A percentile compares a stretch with the other conserved stretches of the same genome.
phyloP scores from a whole-genome alignment of 1,140 invertebrate genomes.

The Drosophila novamexicana region DNA sequence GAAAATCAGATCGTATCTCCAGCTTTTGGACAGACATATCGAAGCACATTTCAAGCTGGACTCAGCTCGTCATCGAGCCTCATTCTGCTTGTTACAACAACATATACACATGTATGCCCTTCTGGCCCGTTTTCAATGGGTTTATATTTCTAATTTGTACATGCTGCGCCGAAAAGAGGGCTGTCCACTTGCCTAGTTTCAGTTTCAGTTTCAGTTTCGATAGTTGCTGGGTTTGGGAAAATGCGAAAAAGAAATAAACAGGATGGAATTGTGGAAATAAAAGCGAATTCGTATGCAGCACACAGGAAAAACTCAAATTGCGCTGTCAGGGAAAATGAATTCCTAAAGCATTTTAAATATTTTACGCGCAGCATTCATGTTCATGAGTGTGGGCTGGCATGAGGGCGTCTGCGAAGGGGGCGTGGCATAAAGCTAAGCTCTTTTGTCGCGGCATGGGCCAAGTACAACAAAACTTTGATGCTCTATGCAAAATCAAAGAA shows the following conservation, averaged over 20 bases:
- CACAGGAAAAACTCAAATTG: constrained; percentile 70
- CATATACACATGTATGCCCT: too few species aligned
- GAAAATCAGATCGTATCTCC: too few species aligned
- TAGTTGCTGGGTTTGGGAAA: constrained; percentile 4
- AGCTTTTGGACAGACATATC: too few species aligned
- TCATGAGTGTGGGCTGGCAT: background rate
- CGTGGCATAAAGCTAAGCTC: constrained; percentile 60
- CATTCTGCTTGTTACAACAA: too few species aligned
- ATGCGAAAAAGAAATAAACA: constrained; percentile 7
- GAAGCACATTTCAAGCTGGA: background rate
- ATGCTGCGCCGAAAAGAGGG: background rate
- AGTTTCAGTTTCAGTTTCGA: constrained; percentile 22
- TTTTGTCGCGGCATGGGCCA: constrained; percentile 71
- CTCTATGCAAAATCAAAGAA: constrained; percentile 39
- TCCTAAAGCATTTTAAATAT: constrained; percentile 45
- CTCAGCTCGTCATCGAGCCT: too few species aligned
- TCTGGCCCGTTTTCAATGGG: too few species aligned
- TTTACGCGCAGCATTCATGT: constrained; percentile 25
- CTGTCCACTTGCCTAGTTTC: constrained; percentile 19
- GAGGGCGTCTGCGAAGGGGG: constrained; percentile 11
- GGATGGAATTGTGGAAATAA: background rate
- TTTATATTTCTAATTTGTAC: constrained; percentile 8
- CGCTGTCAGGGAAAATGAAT: constrained; percentile 75
- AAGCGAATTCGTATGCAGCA: constrained; percentile 22
- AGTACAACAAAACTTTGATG: constrained; percentile 66